Evolutionary conservation across 2,797 vertebrate species (phyloP).

Genomic region (Thaleichthys pacificus): DNA sequence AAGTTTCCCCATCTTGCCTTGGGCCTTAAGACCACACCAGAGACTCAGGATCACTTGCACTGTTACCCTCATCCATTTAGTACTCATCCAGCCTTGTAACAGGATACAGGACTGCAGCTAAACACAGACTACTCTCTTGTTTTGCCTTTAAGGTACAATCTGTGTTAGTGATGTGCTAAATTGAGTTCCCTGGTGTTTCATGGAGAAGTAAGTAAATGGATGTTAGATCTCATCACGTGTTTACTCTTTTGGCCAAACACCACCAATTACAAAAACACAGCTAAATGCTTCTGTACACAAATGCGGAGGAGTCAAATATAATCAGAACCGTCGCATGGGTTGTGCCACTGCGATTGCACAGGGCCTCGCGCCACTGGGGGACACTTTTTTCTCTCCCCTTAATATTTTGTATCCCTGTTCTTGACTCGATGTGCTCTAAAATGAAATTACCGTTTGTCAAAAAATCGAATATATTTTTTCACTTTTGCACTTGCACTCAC

Average conservation of each 20-base stretch:
- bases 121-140: slow-evolving; percentile 25
- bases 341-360: no score
- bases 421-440: no score
- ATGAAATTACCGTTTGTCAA: no score
- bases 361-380: no score
- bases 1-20: background rate
- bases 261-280: background rate
- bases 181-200: background rate
- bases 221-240: background rate
- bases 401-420: no score
- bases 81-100: slow-evolving; percentile 42
- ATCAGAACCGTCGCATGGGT: no score
- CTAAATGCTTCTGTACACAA: background rate
- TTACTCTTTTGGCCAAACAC: background rate
- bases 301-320: no score
- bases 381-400: no score
- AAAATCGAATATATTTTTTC: no score
- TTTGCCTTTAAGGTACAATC: background rate
- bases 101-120: slow-evolving; percentile 30
- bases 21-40: slow-evolving; percentile 35
- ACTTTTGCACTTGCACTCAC: no score
- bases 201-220: background rate
- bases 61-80: slow-evolving; percentile 45
- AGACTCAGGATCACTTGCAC: slow-evolving; percentile 36
- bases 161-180: background rate